These are phyloP conservation scores for Diuraphis noxia DNA, from an alignment of 1,140 invertebrate genomes.

Conservation along the genomic window DNA sequence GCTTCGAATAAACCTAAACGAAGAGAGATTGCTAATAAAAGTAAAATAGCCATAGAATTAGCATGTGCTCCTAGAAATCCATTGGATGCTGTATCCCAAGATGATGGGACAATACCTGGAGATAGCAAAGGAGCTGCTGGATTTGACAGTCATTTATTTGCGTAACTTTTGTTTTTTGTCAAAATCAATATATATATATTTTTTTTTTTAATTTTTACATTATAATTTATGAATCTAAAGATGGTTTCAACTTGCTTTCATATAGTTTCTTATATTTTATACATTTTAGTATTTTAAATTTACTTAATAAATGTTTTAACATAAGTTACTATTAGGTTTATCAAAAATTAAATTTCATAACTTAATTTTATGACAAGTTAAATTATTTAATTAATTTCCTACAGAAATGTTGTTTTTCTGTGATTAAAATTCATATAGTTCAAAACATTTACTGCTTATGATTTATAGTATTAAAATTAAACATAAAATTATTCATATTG, in stretches of 20 bases:
- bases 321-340: neutral
- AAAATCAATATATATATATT: too few relatives aligned
- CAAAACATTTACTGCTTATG: neutral
- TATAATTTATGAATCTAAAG: neutral
- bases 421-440: too few relatives aligned
- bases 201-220: neutral
- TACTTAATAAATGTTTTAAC: neutral
- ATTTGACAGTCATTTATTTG: constrained; percentile 71
- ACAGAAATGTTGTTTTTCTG: neutral
- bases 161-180: constrained; percentile 60
- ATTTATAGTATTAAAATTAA: neutral
- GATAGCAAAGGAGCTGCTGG: constrained; percentile 75
- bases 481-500: neutral
- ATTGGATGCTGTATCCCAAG: constrained; percentile 61
- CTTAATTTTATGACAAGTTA: neutral
- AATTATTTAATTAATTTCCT: neutral
- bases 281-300: neutral
- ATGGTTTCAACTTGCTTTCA: neutral
- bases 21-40: constrained; percentile 22
- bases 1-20: constrained; percentile 59
- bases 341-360: neutral
- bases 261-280: neutral
- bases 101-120: constrained; percentile 70
- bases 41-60: constrained; percentile 7
- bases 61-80: neutral